Percentiles rank a stretch among this genome's conserved stretches.
Conservation (phyloP, 2,888 invertebrate species). For the Leptinotarsa peninsularis region DNA sequence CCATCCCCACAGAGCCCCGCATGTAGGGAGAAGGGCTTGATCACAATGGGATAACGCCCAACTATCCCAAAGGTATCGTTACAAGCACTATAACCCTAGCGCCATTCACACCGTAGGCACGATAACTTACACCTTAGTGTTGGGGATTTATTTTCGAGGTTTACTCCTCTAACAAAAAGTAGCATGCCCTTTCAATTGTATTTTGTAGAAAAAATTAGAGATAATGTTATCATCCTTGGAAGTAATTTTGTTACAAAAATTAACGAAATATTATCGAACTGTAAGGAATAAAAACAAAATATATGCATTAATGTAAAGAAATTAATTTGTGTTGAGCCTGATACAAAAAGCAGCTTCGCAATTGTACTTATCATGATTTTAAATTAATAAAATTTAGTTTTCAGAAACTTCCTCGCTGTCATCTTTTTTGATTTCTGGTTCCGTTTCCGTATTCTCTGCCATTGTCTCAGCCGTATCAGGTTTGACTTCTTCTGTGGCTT, state of each 20-base stretch:
- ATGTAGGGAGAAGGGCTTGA: slow-evolving; percentile 31
- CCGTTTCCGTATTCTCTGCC: neutral
- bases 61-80: slow-evolving; percentile 40
- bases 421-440: neutral
- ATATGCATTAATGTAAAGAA: too few relatives aligned
- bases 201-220: too few relatives aligned
- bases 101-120: slow-evolving; percentile 38
- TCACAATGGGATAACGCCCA: slow-evolving; percentile 38
- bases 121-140: slow-evolving; percentile 40
- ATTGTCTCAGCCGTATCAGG: neutral
- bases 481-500: neutral
- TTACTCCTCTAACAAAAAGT: slow-evolving; percentile 32
- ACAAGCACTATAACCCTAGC: slow-evolving; percentile 35
- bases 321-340: neutral
- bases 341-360: neutral
- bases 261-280: too few relatives aligned
- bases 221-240: too few relatives aligned
- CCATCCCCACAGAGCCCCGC: slow-evolving; percentile 41
- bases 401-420: neutral
- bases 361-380: neutral
- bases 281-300: too few relatives aligned
- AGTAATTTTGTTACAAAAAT: too few relatives aligned
- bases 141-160: slow-evolving; percentile 41
- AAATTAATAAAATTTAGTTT: neutral
- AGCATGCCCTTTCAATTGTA: too few relatives aligned